Conservation (phyloP, 2,888 invertebrate species). For the Pseudeuparius sepicola region DNA sequence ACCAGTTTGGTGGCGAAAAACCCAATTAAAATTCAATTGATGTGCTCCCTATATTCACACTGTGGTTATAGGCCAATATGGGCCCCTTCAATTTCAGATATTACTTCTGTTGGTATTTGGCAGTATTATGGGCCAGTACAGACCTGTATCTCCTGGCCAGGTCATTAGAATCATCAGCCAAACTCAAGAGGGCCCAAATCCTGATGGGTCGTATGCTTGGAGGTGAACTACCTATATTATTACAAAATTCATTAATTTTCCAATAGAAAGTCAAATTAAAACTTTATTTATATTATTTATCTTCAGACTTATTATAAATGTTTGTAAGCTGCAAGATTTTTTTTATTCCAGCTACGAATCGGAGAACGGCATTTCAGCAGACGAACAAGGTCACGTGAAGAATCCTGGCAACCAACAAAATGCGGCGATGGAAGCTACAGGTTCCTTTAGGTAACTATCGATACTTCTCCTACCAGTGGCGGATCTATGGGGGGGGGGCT, state of each 20-base stretch:
- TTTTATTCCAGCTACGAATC: constrained; percentile 37
- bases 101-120: constrained; percentile 20
- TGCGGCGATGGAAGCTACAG: constrained; percentile 34
- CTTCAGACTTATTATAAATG: constrained; percentile 1
- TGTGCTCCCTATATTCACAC: too few relatives aligned
- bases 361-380: constrained; percentile 51
- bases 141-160: constrained; percentile 23
- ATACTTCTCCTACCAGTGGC: constrained; percentile 61
- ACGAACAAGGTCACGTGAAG: constrained; percentile 42
- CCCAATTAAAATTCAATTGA: too few relatives aligned
- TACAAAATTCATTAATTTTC: too few relatives aligned
- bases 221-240: constrained; percentile 18
- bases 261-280: too few relatives aligned
- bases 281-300: too few relatives aligned
- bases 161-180: constrained; percentile 26
- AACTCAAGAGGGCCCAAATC: constrained; percentile 37
- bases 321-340: not conserved
- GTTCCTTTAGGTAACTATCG: constrained; percentile 63
- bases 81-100: too few relatives aligned
- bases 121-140: constrained; percentile 24
- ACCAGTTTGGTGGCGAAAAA: too few relatives aligned
- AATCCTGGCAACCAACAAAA: constrained; percentile 17
- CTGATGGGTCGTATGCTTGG: constrained; percentile 41
- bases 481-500: too few relatives aligned
- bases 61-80: too few relatives aligned